Evolutionary conservation across 2,888 invertebrate genomes (phyloP).

Genomic region (Nipponacmea schrenckii): DNA sequence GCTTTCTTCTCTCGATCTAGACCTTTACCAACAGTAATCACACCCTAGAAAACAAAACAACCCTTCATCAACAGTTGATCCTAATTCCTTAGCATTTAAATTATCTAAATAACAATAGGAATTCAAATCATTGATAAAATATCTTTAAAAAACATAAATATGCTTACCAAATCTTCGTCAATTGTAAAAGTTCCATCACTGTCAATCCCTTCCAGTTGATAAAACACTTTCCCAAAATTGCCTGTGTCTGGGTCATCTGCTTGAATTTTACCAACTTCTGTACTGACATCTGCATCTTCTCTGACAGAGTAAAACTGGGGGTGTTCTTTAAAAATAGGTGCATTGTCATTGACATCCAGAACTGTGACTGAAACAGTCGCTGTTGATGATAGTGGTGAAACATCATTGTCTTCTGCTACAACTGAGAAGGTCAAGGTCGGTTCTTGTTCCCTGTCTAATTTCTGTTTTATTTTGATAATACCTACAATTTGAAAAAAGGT

Average conservation of each 20-base stretch:
- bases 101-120: neutral
- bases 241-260: slow-evolving; percentile 77
- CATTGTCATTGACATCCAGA: slow-evolving; percentile 82
- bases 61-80: too few relatives aligned
- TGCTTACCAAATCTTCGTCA: slow-evolving; percentile 67
- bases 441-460: slow-evolving; percentile 72
- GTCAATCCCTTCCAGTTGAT: slow-evolving; percentile 77
- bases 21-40: slow-evolving; percentile 68
- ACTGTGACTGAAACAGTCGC: slow-evolving; percentile 79
- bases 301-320: slow-evolving; percentile 28
- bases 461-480: slow-evolving; percentile 68
- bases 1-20: slow-evolving; percentile 81
- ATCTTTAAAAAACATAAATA: too few relatives aligned
- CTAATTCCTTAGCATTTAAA: neutral
- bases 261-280: slow-evolving; percentile 75
- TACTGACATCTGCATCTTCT: slow-evolving; percentile 46
- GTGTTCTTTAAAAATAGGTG: slow-evolving; percentile 74
- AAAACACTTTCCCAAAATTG: slow-evolving; percentile 75
- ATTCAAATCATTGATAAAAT: too few relatives aligned
- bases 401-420: slow-evolving; percentile 52
- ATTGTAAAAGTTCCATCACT: slow-evolving; percentile 80
- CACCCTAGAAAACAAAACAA: slow-evolving; percentile 46
- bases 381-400: slow-evolving; percentile 45
- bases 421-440: slow-evolving; percentile 44
- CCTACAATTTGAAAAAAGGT: slow-evolving; percentile 31